Conservation (phyloP, 1,140 invertebrate species). For the Bradynema listronoti region DNA sequence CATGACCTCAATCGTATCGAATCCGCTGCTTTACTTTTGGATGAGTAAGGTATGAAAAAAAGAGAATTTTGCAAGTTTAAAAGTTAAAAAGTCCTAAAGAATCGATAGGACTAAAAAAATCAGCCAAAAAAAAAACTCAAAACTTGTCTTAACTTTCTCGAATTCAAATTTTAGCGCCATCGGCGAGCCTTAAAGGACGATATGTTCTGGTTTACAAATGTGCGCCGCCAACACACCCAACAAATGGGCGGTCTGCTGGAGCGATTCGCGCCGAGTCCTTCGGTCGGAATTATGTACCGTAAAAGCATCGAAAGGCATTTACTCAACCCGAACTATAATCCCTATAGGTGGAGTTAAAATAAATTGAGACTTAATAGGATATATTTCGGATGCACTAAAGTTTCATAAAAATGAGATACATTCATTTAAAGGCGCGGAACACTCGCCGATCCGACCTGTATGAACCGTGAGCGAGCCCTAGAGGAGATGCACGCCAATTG, state of each 20-base stretch:
- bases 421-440: slow-evolving; percentile 45
- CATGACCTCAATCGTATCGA: slow-evolving; percentile 56
- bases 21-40: slow-evolving; percentile 57
- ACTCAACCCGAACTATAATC: slow-evolving; percentile 38
- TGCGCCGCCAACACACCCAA: slow-evolving; percentile 38
- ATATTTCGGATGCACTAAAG: not conserved
- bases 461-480: slow-evolving; percentile 42
- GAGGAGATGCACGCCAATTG: slow-evolving; percentile 55
- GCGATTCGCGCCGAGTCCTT: slow-evolving; percentile 52
- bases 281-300: slow-evolving; percentile 51
- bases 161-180: slow-evolving; percentile 41
- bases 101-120: too few species aligned
- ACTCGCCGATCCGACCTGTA: slow-evolving; percentile 53
- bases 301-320: slow-evolving; percentile 53
- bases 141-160: slow-evolving; percentile 2
- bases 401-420: not conserved
- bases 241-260: slow-evolving; percentile 41
- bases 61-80: too few species aligned
- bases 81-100: too few species aligned
- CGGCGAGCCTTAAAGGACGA: slow-evolving; percentile 55
- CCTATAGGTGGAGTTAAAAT: slow-evolving; percentile 32
- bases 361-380: slow-evolving; percentile 2
- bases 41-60: slow-evolving; percentile 48
- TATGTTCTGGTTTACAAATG: slow-evolving; percentile 57
- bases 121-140: too few species aligned